Conservation (phyloP, 2,888 invertebrate genomes). For the Ametastegia equiseti region DNA sequence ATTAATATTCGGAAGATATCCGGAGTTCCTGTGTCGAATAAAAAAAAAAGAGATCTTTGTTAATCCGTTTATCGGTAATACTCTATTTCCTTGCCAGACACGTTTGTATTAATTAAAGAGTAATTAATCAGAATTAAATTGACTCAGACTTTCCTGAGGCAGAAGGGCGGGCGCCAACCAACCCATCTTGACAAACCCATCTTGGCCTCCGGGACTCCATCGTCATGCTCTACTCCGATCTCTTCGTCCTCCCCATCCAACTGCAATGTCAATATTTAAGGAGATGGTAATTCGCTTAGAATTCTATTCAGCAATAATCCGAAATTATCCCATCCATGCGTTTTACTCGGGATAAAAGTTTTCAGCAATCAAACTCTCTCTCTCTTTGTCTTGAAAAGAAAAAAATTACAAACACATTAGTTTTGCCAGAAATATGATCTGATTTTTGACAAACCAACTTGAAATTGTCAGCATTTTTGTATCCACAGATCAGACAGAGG, state of each 20-base stretch:
- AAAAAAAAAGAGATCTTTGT: conserved; percentile 43
- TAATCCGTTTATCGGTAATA: conserved; percentile 46
- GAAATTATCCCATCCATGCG: neutral
- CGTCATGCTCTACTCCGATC: conserved; percentile 12
- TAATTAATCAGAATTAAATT: conserved; percentile 67
- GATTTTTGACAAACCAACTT: too few species aligned
- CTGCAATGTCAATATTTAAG: conserved; percentile 67
- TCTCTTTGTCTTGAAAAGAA: too few species aligned
- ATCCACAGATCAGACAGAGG: too few species aligned
- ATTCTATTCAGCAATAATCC: conserved; percentile 54
- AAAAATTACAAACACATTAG: too few species aligned
- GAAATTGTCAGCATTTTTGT: too few species aligned
- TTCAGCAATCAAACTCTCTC: too few species aligned
- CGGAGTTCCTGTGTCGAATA: conserved; percentile 15
- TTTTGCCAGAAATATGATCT: too few species aligned
- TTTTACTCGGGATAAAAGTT: too few species aligned
- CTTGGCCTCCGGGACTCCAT: conserved; percentile 50
- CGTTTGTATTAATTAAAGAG: conserved; percentile 67
- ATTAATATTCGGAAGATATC: conserved; percentile 52
- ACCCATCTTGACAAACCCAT: conserved; percentile 58
- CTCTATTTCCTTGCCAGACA: conserved; percentile 43
- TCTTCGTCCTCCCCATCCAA: conserved; percentile 48
- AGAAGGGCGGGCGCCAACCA: conserved; percentile 52
- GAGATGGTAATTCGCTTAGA: conserved; percentile 59
- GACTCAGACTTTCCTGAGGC: conserved; percentile 56